Evolutionary conservation across 1,140 invertebrate species (phyloP).

Genomic region (Sminthurinus signatus): DNA sequence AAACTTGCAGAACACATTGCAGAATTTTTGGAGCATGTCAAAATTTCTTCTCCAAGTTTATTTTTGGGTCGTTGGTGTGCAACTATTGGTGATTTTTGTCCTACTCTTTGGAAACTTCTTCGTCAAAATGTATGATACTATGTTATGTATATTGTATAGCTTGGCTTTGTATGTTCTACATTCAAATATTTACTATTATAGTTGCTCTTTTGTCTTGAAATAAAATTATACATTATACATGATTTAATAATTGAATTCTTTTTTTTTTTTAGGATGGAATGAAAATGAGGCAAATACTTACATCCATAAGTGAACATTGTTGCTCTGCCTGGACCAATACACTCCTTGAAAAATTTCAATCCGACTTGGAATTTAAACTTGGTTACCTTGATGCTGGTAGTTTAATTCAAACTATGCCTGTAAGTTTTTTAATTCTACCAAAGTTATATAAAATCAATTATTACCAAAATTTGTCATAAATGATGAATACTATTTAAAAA

Average conservation of each 20-base stretch:
- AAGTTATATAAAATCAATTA: constrained; percentile 1
- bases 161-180: no score
- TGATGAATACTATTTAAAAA: no score
- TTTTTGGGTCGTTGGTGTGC: constrained; percentile 27
- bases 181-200: no score
- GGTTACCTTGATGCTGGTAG: neutral
- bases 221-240: neutral
- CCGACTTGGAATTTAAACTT: constrained; percentile 21
- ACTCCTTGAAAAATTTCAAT: constrained; percentile 12
- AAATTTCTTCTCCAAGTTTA: constrained; percentile 9
- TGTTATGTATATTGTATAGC: no score
- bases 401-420: constrained; percentile 22
- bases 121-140: constrained; percentile 32
- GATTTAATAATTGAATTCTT: constrained; percentile 5
- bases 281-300: constrained; percentile 13
- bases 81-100: constrained; percentile 23
- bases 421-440: constrained; percentile 10
- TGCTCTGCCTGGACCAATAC: constrained; percentile 24
- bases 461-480: neutral
- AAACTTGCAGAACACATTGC: constrained; percentile 14
- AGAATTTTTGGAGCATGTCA: constrained; percentile 6
- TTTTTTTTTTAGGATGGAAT: constrained; percentile 25
- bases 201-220: neutral
- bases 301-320: constrained; percentile 23
- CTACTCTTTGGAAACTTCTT: constrained; percentile 37